These are phyloP conservation scores for Chionomys nivalis DNA, from an alignment of 2,113 vertebrate species.

Conservation along the genomic window DNA sequence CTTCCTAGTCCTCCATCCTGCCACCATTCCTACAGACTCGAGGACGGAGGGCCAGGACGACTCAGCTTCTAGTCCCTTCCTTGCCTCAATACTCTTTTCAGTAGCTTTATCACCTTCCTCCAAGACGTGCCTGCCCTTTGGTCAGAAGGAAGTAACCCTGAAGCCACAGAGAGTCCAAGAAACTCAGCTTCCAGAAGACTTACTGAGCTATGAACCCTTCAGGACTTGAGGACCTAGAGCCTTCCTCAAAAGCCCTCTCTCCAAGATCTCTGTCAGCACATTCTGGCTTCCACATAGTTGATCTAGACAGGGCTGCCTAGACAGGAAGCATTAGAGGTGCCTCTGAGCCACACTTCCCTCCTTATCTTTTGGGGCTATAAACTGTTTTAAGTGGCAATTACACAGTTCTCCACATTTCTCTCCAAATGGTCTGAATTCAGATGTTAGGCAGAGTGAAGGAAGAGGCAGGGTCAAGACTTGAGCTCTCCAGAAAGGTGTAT, in stretches of 20 bases:
- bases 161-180: constrained; percentile 87
- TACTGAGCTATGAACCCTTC: constrained; percentile 85
- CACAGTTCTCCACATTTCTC: neutral
- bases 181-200: constrained; percentile 88
- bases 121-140: constrained; percentile 70
- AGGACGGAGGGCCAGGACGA: neutral
- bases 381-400: neutral
- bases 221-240: constrained; percentile 45
- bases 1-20: no score
- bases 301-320: neutral
- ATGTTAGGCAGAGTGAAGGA: neutral
- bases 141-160: constrained; percentile 88
- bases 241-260: neutral
- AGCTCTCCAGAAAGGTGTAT: neutral
- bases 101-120: neutral
- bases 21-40: neutral
- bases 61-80: neutral
- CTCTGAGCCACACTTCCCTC: neutral
- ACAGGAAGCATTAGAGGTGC: neutral
- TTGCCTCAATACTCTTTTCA: neutral
- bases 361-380: neutral
- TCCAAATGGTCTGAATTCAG: neutral
- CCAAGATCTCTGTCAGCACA: constrained; percentile 53
- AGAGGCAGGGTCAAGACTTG: neutral
- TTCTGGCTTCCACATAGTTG: constrained; percentile 59